phyloP scores from a whole-genome alignment of 2,797 vertebrate genomes.

The Sebastes reedi region DNA sequence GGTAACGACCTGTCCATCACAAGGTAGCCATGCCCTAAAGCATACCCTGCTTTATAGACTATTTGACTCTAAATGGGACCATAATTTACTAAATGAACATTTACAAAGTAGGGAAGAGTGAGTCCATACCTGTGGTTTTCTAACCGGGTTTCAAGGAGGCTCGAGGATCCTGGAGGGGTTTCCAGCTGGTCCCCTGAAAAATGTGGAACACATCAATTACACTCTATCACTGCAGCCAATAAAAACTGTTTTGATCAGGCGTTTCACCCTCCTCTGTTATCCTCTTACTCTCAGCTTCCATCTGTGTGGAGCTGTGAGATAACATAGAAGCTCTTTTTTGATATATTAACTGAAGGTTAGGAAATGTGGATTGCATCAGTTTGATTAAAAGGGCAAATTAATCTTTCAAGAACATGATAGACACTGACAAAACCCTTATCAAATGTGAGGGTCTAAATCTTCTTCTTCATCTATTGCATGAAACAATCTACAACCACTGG shows the following conservation, averaged over 20 bases:
- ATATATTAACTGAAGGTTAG: background rate
- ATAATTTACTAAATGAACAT: too few species aligned
- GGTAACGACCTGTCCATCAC: too few species aligned
- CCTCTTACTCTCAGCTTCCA: background rate
- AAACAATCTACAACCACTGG: background rate
- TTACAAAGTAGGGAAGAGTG: background rate
- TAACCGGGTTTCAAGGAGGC: background rate
- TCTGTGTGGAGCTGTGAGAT: background rate
- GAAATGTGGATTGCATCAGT: background rate
- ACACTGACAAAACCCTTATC: background rate
- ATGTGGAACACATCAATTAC: constrained; percentile 21
- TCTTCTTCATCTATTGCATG: background rate
- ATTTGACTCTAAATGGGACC: too few species aligned
- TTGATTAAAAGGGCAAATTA: background rate
- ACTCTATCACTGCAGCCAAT: background rate
- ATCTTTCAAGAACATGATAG: background rate
- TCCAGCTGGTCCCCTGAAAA: constrained; percentile 31
- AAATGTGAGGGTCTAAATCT: background rate
- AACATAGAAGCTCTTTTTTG: background rate
- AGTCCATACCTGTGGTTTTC: constrained; percentile 17
- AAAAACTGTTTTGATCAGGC: background rate
- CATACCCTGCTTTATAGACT: too few species aligned
- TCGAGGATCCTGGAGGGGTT: background rate
- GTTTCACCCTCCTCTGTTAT: background rate
- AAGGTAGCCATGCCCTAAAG: too few species aligned